These are phyloP conservation scores for Zaprionus camerounensis DNA, from an alignment of 1,140 invertebrate genomes.

Conservation along the genomic window DNA sequence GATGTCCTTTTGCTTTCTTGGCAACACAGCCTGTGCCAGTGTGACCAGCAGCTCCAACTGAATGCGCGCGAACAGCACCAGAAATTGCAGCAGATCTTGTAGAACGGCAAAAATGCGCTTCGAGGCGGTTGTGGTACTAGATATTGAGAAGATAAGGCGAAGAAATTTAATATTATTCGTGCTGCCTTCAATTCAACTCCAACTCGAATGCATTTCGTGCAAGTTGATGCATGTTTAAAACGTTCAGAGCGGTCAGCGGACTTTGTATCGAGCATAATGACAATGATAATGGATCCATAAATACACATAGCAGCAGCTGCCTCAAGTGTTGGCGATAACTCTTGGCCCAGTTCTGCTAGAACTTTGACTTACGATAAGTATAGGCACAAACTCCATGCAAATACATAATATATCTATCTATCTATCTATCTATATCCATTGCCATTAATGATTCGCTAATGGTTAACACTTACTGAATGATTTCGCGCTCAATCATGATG, in stretches of 20 bases:
- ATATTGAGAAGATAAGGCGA: slow-evolving; percentile 15
- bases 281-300: slow-evolving; percentile 49
- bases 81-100: slow-evolving; percentile 69
- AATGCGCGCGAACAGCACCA: slow-evolving; percentile 59
- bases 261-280: slow-evolving; percentile 59
- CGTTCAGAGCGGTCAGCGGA: slow-evolving; percentile 58
- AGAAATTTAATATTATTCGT: slow-evolving; percentile 34
- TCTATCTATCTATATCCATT: too few relatives aligned
- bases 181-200: slow-evolving; percentile 52
- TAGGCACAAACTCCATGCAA: not conserved
- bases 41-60: slow-evolving; percentile 55
- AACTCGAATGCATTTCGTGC: slow-evolving; percentile 59
- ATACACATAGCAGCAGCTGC: slow-evolving; percentile 14
- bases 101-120: slow-evolving; percentile 73
- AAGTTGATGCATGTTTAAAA: slow-evolving; percentile 45
- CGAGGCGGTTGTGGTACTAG: slow-evolving; percentile 68
- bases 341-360: slow-evolving; percentile 61
- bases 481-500: slow-evolving; percentile 74
- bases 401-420: not conserved
- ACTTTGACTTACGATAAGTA: slow-evolving; percentile 30
- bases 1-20: slow-evolving; percentile 86
- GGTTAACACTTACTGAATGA: slow-evolving; percentile 69
- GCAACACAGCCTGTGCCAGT: slow-evolving; percentile 46
- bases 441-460: not conserved
- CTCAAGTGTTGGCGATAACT: slow-evolving; percentile 60